These are phyloP conservation scores for Dinomys branickii DNA, from an alignment of 2,113 vertebrate species.

Conservation along the genomic window DNA sequence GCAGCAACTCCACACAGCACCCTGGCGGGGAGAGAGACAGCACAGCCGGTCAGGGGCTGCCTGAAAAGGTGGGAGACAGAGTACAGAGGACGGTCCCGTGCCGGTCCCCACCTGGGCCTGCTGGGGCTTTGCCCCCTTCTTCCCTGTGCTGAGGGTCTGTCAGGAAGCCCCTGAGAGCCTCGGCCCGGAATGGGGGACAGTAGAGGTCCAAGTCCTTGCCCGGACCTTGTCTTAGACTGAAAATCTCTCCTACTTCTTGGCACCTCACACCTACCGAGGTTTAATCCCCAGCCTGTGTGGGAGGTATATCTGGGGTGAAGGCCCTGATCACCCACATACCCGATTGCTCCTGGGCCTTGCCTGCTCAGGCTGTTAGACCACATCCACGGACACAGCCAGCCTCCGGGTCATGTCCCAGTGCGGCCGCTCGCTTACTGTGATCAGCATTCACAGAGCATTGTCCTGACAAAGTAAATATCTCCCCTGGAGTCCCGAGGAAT, in stretches of 20 bases:
- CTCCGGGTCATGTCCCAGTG: background rate
- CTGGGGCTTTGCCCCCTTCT: background rate
- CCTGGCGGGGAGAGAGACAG: constrained; percentile 85
- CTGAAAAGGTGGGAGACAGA: fast-evolving
- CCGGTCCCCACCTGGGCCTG: background rate
- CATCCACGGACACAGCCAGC: background rate
- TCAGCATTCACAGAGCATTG: background rate
- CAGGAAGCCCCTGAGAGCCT: background rate
- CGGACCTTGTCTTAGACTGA: background rate
- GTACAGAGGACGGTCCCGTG: background rate
- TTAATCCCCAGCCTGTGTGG: background rate
- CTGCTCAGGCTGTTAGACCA: background rate
- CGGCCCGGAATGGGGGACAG: background rate
- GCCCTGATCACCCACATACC: background rate
- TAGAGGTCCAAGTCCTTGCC: background rate
- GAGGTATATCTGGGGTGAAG: background rate
- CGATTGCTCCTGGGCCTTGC: background rate
- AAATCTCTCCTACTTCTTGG: background rate
- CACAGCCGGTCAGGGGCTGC: constrained; percentile 78
- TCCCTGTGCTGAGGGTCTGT: background rate
- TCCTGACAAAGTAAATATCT: constrained; percentile 12
- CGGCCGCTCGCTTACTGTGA: background rate
- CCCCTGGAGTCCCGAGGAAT: background rate
- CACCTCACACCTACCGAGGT: background rate
- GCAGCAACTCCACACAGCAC: constrained; percentile 92